phyloP scores from a whole-genome alignment of 1,140 invertebrate genomes.

The Drosophila rhopaloa region DNA sequence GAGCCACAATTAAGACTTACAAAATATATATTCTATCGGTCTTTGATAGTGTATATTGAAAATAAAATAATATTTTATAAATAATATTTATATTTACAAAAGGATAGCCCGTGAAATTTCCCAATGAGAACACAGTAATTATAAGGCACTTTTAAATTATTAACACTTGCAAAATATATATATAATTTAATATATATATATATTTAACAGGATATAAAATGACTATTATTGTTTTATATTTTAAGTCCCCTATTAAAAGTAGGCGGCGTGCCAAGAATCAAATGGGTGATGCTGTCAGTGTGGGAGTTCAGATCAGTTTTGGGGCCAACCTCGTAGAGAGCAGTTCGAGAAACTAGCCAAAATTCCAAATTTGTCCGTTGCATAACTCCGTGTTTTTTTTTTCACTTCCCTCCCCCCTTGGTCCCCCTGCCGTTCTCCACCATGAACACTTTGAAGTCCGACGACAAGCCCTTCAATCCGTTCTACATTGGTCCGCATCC shows the following conservation, averaged over 20 bases:
- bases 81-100: too few species aligned
- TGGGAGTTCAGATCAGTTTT: conserved; percentile 15
- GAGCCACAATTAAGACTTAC: neutral
- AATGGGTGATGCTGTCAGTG: too few species aligned
- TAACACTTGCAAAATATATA: too few species aligned
- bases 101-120: too few species aligned
- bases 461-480: conserved; percentile 60
- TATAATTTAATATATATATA: too few species aligned
- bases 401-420: too few species aligned
- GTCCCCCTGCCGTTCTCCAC: neutral
- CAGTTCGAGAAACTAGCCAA: conserved; percentile 16
- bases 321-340: conserved; percentile 29
- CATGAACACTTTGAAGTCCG: neutral
- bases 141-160: neutral
- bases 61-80: neutral
- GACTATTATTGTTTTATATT: too few species aligned
- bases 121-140: too few species aligned
- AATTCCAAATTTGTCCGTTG: conserved; percentile 31
- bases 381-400: neutral
- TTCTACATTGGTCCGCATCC: conserved; percentile 74
- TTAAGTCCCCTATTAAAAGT: neutral
- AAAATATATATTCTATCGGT: neutral
- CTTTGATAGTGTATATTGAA: too few species aligned
- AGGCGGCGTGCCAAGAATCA: neutral
- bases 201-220: too few species aligned